Evolutionary conservation across 2,113 vertebrate genomes (phyloP), one percentile per base, ranked within the genome.

Genomic region (Hyperopisus bebe): DNA sequence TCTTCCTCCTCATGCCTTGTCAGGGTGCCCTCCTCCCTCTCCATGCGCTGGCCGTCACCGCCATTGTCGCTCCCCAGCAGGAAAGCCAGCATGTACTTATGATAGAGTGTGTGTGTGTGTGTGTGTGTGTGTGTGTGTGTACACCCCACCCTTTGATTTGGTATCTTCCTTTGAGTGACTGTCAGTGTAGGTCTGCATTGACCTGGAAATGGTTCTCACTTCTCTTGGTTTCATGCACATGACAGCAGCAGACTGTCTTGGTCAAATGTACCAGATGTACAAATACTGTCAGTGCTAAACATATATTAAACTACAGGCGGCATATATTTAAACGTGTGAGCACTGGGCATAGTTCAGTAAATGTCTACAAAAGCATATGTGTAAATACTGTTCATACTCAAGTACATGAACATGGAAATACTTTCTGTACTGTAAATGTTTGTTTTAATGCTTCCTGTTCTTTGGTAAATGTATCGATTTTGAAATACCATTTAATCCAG

Each of bases 11-110:
- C 87, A 15, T 87, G 44, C 62, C 92, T 92, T 91, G 31, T 94
- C 94, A 95, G 94, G 95, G 94, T 95, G 91, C 94, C 94, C 93
- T 94, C 90, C 90, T 91, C 92, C 89, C 92, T 94, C n/a, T 90
- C 92, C 92, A 91, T 91, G 88, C 92, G 91, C 50, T 93, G 92
- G 5, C 92, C 89, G 91, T 94, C 92, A 84, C 92, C 92, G 89
- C 92, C 92, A 7, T 44, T 82, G 77, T 82, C 5, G 3, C 92
- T 93, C 89, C 90, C 66, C 92, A 90, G 92, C 94, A 94, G 95
- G 94, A 95, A 95, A 94, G 90, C 92, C 66, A 87, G 91, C 46
- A 93, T 90, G 88, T 94, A 93, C 94, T 92, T 92, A 89, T 95
- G 95, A 95, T 91, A 91, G 39, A 3, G 9, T 50, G 48, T 50